Conservation (phyloP, 1,140 invertebrate genomes). For the Temnothorax longispinosus region DNA sequence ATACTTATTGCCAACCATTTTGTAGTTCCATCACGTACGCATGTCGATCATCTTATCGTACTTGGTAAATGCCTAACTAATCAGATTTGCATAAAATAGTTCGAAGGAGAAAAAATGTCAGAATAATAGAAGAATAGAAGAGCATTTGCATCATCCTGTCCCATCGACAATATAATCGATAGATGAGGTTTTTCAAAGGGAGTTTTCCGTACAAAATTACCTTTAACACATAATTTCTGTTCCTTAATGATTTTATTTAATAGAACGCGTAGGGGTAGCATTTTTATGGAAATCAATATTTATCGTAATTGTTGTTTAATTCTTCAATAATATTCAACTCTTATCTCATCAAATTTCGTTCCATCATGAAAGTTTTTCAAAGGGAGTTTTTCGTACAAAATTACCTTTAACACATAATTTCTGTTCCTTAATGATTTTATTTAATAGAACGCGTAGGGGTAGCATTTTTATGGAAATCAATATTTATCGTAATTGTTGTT, state of each 20-base stretch:
- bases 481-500: background rate
- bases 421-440: background rate
- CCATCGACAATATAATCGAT: background rate
- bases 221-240: background rate
- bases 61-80: background rate
- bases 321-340: background rate
- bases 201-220: background rate
- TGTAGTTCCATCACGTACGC: background rate
- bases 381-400: background rate
- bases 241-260: background rate
- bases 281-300: constrained; percentile 13
- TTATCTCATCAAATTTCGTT: background rate
- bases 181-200: background rate
- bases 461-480: constrained; percentile 5
- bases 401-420: background rate
- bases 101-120: background rate
- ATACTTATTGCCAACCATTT: background rate
- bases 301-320: background rate
- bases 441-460: background rate
- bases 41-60: background rate
- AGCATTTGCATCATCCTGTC: background rate
- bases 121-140: background rate
- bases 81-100: constrained; percentile 17
- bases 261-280: background rate
- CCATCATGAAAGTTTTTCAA: background rate